Evolutionary conservation across 2,113 vertebrate species (phyloP).

Genomic region (Chaetodon auriga): DNA sequence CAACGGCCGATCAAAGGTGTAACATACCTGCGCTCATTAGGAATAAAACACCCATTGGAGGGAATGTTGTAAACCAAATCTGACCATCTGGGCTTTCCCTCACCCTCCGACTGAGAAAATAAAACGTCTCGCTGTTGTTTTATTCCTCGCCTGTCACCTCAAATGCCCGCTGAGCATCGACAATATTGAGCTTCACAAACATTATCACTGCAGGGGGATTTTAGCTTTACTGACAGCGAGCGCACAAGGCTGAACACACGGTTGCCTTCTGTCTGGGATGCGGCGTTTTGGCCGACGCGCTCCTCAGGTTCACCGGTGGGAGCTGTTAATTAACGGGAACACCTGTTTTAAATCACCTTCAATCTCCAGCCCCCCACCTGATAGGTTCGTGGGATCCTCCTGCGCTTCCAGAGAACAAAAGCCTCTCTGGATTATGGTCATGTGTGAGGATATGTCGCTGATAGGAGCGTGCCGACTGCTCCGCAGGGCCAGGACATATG

Average conservation of each 20-base stretch:
- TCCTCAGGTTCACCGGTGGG: conserved; percentile 41
- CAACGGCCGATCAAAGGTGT: background rate
- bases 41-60: conserved; percentile 6
- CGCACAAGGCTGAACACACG: conserved; percentile 19
- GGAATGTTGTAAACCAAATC: conserved; percentile 8
- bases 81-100: conserved; percentile 10
- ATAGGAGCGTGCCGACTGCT: conserved; percentile 1
- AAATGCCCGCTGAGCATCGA: background rate
- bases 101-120: conserved; percentile 18
- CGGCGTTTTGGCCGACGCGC: conserved; percentile 36
- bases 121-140: conserved; percentile 28
- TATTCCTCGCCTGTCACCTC: conserved; percentile 21
- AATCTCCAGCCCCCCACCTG: background rate
- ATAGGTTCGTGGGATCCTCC: conserved; percentile 17
- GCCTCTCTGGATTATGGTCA: conserved; percentile 27
- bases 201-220: conserved; percentile 13
- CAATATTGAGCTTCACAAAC: conserved; percentile 35
- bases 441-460: conserved; percentile 1
- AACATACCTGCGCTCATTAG: conserved; percentile 12
- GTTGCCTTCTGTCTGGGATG: conserved; percentile 35
- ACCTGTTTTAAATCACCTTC: conserved; percentile 60
- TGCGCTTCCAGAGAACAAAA: conserved; percentile 31
- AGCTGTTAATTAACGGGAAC: conserved; percentile 65
- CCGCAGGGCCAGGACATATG: conserved; percentile 41
- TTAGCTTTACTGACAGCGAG: conserved; percentile 33